phyloP scores from a whole-genome alignment of 2,888 invertebrate species.

The Amblyjoppa fuscipennis region DNA sequence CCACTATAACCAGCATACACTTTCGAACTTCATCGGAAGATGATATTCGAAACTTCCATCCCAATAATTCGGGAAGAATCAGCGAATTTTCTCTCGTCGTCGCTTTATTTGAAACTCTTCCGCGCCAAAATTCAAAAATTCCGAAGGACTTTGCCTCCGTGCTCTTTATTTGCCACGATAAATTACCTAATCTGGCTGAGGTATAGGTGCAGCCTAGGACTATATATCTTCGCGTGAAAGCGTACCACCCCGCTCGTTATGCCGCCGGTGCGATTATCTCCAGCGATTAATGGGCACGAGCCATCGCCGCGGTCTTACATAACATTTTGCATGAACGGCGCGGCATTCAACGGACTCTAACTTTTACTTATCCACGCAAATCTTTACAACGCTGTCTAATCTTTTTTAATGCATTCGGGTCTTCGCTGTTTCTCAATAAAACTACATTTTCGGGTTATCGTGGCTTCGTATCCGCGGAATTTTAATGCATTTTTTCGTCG shows the following conservation, averaged over 20 bases:
- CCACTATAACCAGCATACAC: slow-evolving; percentile 8
- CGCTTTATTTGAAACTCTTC: not conserved
- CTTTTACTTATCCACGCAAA: slow-evolving; percentile 49
- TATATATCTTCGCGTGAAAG: slow-evolving; percentile 66
- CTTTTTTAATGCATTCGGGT: not conserved
- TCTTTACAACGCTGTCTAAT: slow-evolving; percentile 26
- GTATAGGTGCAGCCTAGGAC: slow-evolving; percentile 7
- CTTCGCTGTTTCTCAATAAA: slow-evolving; percentile 2
- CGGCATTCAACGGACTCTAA: slow-evolving; percentile 31
- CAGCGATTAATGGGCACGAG: slow-evolving; percentile 71
- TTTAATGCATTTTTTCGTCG: not conserved
- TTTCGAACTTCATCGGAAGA: not conserved
- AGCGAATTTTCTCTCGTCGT: not conserved
- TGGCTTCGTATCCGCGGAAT: not conserved
- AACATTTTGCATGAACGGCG: slow-evolving; percentile 66
- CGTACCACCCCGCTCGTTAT: slow-evolving; percentile 64
- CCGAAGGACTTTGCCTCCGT: not conserved
- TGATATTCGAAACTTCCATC: not conserved
- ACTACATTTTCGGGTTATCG: not conserved
- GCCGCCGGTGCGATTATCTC: slow-evolving; percentile 65
- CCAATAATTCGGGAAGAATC: not conserved
- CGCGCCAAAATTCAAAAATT: not conserved
- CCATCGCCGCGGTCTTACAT: slow-evolving; percentile 50
- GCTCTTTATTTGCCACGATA: not conserved
- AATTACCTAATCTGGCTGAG: slow-evolving; percentile 26